Evolutionary conservation across 2,888 invertebrate genomes (phyloP).

Genomic region (Euproctis similis): DNA sequence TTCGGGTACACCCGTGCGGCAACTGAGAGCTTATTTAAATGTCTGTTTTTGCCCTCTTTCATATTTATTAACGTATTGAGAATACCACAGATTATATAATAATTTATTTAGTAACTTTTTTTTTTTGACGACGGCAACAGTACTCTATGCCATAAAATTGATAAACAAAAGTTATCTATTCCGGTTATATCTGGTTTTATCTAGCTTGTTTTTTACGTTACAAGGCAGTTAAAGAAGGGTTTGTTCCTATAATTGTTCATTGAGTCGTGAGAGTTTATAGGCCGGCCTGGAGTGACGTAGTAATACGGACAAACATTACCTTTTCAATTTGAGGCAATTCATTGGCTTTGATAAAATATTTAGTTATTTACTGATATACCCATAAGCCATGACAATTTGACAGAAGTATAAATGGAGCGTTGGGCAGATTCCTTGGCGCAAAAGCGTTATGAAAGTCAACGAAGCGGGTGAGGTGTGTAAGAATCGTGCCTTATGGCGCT

Average conservation of each 20-base stretch:
- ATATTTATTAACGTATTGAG: no score
- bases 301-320: constrained; percentile 71
- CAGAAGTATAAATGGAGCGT: constrained; percentile 18
- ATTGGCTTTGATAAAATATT: constrained; percentile 15
- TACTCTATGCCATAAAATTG: not conserved
- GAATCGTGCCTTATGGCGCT: no score
- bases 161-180: no score
- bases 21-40: constrained; percentile 14
- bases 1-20: constrained; percentile 9
- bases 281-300: constrained; percentile 54
- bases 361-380: no score
- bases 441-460: no score
- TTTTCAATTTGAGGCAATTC: constrained; percentile 71
- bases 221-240: constrained; percentile 15
- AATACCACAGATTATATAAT: no score
- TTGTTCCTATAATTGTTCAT: constrained; percentile 64
- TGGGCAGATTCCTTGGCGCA: no score
- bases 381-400: constrained; percentile 39
- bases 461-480: no score
- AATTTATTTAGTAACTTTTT: no score
- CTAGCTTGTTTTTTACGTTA: not conserved
- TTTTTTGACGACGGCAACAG: no score
- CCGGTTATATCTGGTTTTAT: no score
- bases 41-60: constrained; percentile 1
- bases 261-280: constrained; percentile 62